phyloP scores from a whole-genome alignment of 1,140 invertebrate species.

The Cotesia typhae region DNA sequence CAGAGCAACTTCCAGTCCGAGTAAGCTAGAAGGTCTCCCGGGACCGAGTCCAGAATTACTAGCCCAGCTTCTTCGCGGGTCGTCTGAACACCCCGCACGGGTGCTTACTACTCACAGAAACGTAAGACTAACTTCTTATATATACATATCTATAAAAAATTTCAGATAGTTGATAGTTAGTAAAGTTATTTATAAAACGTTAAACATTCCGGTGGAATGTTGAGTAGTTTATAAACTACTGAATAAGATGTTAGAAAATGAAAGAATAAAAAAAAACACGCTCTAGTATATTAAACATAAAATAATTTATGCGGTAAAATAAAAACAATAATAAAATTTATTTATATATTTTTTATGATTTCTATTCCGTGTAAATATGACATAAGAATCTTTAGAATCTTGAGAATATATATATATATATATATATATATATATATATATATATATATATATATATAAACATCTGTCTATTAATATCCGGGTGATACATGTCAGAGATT shows the following conservation, averaged over 20 bases:
- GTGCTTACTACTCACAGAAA: constrained; percentile 55
- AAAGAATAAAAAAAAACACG: not conserved
- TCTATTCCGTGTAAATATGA: too few relatives aligned
- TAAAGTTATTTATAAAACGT: constrained; percentile 5
- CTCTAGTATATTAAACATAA: constrained; percentile 1
- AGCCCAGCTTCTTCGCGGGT: constrained; percentile 77
- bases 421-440: too few relatives aligned
- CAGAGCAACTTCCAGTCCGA: constrained; percentile 81
- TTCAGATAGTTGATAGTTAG: too few relatives aligned
- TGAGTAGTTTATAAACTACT: constrained; percentile 6
- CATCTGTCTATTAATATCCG: too few relatives aligned
- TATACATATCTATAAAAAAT: not conserved
- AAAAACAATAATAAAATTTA: too few relatives aligned
- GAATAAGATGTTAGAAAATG: not conserved
- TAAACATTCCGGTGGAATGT: not conserved
- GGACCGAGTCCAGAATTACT: constrained; percentile 76
- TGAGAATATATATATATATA: too few relatives aligned
- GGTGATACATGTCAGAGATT: too few relatives aligned
- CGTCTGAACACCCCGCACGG: constrained; percentile 75
- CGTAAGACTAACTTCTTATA: constrained; percentile 49
- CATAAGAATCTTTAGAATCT: too few relatives aligned
- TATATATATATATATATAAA: too few relatives aligned
- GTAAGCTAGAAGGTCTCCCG: constrained; percentile 74
- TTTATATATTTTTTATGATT: too few relatives aligned
- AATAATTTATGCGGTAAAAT: not conserved